Conservation (phyloP, 2,888 invertebrate genomes). For the Dexiosoma caninum region DNA sequence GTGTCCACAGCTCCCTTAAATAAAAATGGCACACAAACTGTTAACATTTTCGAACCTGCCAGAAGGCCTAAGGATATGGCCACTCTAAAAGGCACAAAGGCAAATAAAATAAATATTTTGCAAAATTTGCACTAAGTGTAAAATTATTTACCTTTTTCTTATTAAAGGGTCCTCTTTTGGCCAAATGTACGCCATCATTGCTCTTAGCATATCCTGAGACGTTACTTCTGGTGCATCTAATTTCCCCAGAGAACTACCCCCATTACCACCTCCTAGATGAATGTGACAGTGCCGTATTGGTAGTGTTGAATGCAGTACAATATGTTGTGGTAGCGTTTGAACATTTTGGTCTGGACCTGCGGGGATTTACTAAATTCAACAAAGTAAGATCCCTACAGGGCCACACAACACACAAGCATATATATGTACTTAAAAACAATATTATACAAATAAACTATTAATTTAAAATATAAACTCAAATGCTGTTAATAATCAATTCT, state of each 20-base stretch:
- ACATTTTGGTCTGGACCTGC: slow-evolving; percentile 73
- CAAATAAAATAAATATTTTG: not conserved
- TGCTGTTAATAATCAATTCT: slow-evolving; percentile 16
- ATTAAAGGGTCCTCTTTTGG: slow-evolving; percentile 84
- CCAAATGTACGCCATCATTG: slow-evolving; percentile 96
- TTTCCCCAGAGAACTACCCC: slow-evolving; percentile 81
- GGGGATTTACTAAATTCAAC: slow-evolving; percentile 76
- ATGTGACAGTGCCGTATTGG: slow-evolving; percentile 86
- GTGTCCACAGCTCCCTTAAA: slow-evolving; percentile 96
- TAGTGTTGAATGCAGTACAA: slow-evolving; percentile 64
- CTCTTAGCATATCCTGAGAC: slow-evolving; percentile 87
- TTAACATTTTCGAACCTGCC: slow-evolving; percentile 90
- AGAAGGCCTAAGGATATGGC: slow-evolving; percentile 88
- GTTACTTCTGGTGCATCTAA: slow-evolving; percentile 82
- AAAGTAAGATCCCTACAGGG: slow-evolving; percentile 75
- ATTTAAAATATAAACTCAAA: slow-evolving; percentile 24
- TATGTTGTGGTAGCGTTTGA: slow-evolving; percentile 80
- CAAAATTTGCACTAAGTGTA: not conserved
- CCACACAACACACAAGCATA: slow-evolving; percentile 76
- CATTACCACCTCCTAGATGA: slow-evolving; percentile 88
- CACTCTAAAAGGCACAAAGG: slow-evolving; percentile 81
- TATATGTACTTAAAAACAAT: slow-evolving; percentile 33
- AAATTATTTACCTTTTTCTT: slow-evolving; percentile 69
- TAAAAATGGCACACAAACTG: slow-evolving; percentile 95
- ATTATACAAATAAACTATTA: slow-evolving; percentile 28